Evolutionary conservation across 2,888 invertebrate genomes (phyloP), one percentile per base, ranked within the genome.

Genomic region (Crematogaster levior): DNA sequence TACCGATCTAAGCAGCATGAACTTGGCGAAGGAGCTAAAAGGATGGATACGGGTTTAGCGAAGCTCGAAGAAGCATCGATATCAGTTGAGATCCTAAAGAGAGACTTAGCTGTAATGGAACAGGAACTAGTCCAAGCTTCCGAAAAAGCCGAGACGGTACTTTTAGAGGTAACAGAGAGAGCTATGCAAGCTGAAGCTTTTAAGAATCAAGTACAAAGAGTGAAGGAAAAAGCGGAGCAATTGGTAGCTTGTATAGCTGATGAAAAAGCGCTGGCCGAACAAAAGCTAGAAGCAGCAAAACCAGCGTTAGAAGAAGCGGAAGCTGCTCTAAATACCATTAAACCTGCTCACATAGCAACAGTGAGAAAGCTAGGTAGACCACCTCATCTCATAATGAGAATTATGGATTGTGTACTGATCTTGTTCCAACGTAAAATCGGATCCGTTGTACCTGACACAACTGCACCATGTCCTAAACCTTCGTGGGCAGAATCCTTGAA

Each of bases 401-500:
- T 99, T 90, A 99, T 99, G 99, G 99, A 99, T 94, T 98, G 98
- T 93, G 99, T 99, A 0, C 94, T 99, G 90, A 97, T 99, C 90
- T 95, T 99, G 34, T 99, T 99, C 93, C 98, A 99, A 95, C 96
- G 98, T 85, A 97, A 97, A 94, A 91, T 91, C 34, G 98, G 98
- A 93, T 96, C 98, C 0, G 96, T 98, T 6, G 96, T 97, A 89
- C 96, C 97, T 5, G 99, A 99, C 93, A 96, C 97, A 0, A 96
- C 98, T 43, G 96, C 97, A 0, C 96, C 97, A 0, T 98, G 98
- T 93, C 97, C 98, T 0, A 99, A 98, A 92, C 99, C 99, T 3
- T 99, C 99, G 0, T 99, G 99, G 99, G 96, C 97, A 9, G 99
- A 99, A 94, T 99, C 99, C 0, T 95, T 99, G 61, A 99, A 99